Base-by-base conservation (phyloP, 2,797 vertebrate genomes). In the Myripristis murdjan region DNA sequence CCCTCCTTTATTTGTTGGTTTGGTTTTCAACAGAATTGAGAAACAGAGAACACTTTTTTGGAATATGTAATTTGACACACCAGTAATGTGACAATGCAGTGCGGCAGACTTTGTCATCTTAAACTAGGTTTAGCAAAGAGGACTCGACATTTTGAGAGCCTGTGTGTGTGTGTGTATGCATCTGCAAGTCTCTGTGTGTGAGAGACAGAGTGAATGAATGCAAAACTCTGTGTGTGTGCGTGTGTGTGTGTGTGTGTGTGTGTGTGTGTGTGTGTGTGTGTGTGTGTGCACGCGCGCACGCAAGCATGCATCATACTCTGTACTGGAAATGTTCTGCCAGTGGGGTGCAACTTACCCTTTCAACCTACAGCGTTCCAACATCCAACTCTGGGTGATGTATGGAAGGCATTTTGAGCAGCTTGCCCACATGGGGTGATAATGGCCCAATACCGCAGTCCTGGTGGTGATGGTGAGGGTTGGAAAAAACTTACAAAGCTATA, bases 381-480 rank as follows among this genome's bases (percentile, higher is more conserved):
- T 33, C 52, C 28, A 33, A 28, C 55, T 58, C 28, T 1, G 18
- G 39, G 9, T 77, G 75, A 81, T 62, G 43, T 43, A 79, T 82
- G 43, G 72, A 51, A 52, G 31, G 48, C 37, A 53, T 63, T 71
- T 69, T 53, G 43, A 64, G 76, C 60, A 20, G 46, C 53, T 70
- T 4, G 26, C 68, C 62, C 62, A 52, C 74, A 70, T 60, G 69
- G 22, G 55, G 75, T 14, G 68, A 63, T 77, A 79, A 71, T 48
- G 43, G 39, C 54, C 57, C 49, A 4, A 1, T 2, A 16, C 26
- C 53, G 63, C 39, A 54, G 57, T 58, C 53, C 52, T 56, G 5
- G 20, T 9, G n/a, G 52, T 44, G 57, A 9, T 55, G 58, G 49
- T 5, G 23, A 49, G 24, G 22, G 35, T 35, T 12, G 47, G 39